Evolutionary conservation across 2,888 invertebrate genomes (phyloP).

Genomic region (Nasonia oneida): DNA sequence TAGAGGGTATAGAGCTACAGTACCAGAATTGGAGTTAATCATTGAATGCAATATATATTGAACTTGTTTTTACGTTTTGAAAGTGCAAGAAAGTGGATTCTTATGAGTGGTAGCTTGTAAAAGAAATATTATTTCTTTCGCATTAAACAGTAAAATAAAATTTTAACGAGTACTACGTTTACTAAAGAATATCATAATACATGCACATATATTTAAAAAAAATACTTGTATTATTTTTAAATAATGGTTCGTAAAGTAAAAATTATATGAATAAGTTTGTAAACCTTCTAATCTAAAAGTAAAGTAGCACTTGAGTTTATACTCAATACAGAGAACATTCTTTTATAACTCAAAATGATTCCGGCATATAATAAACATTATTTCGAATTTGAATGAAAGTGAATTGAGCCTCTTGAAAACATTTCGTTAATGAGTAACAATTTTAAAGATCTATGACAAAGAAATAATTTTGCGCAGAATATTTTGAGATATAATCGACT

Average conservation of each 20-base stretch:
- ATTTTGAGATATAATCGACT: background rate
- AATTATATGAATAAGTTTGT: background rate
- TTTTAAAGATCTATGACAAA: background rate
- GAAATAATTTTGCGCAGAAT: background rate
- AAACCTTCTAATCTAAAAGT: background rate
- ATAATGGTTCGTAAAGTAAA: background rate
- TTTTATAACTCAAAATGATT: background rate
- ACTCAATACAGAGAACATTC: background rate
- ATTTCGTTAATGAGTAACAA: background rate
- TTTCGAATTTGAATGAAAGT: background rate
- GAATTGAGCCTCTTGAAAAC: background rate
- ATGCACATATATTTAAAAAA: background rate
- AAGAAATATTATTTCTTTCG: background rate
- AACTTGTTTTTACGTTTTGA: background rate
- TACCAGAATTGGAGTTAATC: slow-evolving; percentile 12
- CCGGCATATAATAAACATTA: background rate
- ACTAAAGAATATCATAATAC: background rate
- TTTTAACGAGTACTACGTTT: background rate
- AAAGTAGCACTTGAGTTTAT: slow-evolving; percentile 3
- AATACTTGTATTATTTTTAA: slow-evolving; percentile 2
- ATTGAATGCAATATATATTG: background rate
- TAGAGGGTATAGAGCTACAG: slow-evolving; percentile 34
- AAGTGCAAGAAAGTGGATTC: background rate
- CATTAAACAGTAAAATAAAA: background rate
- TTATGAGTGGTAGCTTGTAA: background rate